phyloP scores from a whole-genome alignment of 1,140 invertebrate genomes.

The Drosophila murphyi region DNA sequence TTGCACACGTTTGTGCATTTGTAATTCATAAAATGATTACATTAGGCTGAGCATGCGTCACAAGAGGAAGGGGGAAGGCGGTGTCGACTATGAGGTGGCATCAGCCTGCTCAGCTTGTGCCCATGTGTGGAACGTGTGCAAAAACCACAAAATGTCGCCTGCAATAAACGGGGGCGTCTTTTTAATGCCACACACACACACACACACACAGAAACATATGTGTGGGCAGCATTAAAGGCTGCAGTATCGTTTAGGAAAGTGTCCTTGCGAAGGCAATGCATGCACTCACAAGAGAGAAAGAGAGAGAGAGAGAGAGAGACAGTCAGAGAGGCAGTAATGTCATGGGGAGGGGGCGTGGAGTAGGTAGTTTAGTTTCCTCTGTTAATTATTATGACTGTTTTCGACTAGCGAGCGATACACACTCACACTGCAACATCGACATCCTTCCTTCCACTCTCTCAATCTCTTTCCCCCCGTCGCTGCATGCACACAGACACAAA shows the following conservation, averaged over 20 bases:
- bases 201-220: slow-evolving; percentile 11
- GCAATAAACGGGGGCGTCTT: slow-evolving; percentile 75
- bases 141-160: slow-evolving; percentile 80
- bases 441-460: background rate
- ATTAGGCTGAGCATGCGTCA: slow-evolving; percentile 53
- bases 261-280: slow-evolving; percentile 41
- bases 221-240: slow-evolving; percentile 18
- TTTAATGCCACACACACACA: slow-evolving; percentile 59
- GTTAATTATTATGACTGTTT: slow-evolving; percentile 51
- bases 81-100: slow-evolving; percentile 10
- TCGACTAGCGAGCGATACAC: slow-evolving; percentile 17
- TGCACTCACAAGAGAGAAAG: slow-evolving; percentile 8
- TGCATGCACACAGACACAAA: slow-evolving; percentile 50
- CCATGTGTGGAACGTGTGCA: slow-evolving; percentile 72
- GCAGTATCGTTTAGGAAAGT: slow-evolving; percentile 79
- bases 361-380: slow-evolving; percentile 7
- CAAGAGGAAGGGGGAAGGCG: background rate
- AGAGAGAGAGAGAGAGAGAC: background rate
- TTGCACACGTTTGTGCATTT: slow-evolving; percentile 74
- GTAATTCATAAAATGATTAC: slow-evolving; percentile 83
- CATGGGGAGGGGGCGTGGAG: background rate
- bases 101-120: slow-evolving; percentile 24
- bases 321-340: background rate
- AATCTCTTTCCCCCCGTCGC: background rate
- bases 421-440: slow-evolving; percentile 1